Conservation (phyloP, 2,888 invertebrate genomes). For the Eupithecia exiguata region DNA sequence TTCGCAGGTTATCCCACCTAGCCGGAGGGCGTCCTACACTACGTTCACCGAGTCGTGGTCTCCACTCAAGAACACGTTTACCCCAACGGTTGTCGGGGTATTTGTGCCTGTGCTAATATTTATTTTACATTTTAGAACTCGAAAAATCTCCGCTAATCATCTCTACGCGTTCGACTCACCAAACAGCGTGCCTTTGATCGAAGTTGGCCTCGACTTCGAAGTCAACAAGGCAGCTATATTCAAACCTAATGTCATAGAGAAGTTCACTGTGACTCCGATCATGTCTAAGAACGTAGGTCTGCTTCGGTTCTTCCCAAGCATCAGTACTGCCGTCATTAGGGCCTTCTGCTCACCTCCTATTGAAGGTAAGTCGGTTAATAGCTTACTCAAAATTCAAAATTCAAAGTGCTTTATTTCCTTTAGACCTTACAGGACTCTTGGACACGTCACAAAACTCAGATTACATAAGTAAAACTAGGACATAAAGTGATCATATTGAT, state of each 20-base stretch:
- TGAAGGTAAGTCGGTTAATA: slow-evolving; percentile 63
- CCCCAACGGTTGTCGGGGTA: too few relatives aligned
- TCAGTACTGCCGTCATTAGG: slow-evolving; percentile 89
- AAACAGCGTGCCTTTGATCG: slow-evolving; percentile 92
- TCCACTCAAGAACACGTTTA: too few relatives aligned
- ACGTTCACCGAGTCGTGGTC: too few relatives aligned
- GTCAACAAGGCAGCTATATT: slow-evolving; percentile 80
- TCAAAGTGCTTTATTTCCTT: too few relatives aligned
- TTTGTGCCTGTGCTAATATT: background rate
- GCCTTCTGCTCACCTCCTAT: slow-evolving; percentile 91
- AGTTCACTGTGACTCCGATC: slow-evolving; percentile 88
- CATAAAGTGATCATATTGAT: too few relatives aligned
- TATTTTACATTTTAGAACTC: slow-evolving; percentile 79
- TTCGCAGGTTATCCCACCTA: too few relatives aligned
- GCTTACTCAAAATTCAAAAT: too few relatives aligned
- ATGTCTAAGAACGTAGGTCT: slow-evolving; percentile 94
- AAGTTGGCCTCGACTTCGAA: slow-evolving; percentile 91
- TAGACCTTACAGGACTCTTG: too few relatives aligned
- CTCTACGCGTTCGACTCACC: slow-evolving; percentile 94
- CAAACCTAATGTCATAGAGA: slow-evolving; percentile 75
- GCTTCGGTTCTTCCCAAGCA: slow-evolving; percentile 95
- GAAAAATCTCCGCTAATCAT: slow-evolving; percentile 88
- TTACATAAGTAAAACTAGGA: too few relatives aligned
- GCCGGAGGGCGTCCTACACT: too few relatives aligned
- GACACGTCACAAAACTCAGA: too few relatives aligned